phyloP scores from a whole-genome alignment of 2,888 invertebrate genomes.

The Tinea semifulvella region DNA sequence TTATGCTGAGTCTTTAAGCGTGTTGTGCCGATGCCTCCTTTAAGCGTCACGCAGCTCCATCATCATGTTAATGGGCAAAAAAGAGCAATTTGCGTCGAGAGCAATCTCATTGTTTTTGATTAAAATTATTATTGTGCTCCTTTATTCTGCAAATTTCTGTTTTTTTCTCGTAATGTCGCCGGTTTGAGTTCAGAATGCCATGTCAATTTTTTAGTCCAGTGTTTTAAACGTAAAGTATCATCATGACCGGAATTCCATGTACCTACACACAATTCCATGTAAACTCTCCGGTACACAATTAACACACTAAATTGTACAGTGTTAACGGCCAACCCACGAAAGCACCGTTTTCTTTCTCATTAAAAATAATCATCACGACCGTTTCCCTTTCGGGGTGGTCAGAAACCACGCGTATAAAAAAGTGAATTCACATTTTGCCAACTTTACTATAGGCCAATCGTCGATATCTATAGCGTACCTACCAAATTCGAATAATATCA shows the following conservation, averaged over 20 bases:
- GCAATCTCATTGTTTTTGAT: constrained; percentile 60
- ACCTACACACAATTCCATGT: too few relatives aligned
- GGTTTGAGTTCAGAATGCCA: constrained; percentile 22
- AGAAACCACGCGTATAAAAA: too few relatives aligned
- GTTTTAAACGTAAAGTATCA: not conserved
- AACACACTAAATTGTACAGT: too few relatives aligned
- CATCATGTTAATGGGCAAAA: constrained; percentile 47
- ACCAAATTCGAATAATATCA: too few relatives aligned
- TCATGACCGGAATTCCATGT: too few relatives aligned
- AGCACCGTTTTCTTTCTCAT: too few relatives aligned
- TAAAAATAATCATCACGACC: too few relatives aligned
- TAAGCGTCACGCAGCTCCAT: constrained; percentile 37
- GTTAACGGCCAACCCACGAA: too few relatives aligned
- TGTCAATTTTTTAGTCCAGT: constrained; percentile 18
- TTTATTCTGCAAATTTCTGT: constrained; percentile 28
- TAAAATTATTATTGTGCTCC: constrained; percentile 55
- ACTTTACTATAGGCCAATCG: too few relatives aligned
- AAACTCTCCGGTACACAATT: not conserved
- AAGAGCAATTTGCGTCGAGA: constrained; percentile 51
- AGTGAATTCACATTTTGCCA: too few relatives aligned
- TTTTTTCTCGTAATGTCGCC: constrained; percentile 12
- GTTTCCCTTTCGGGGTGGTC: too few relatives aligned
- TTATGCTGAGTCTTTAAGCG: constrained; percentile 2
- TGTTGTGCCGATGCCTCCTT: constrained; percentile 21
- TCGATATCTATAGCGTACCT: too few relatives aligned